These are phyloP conservation scores for Columba livia DNA, from an alignment of 2,113 vertebrate genomes.

Conservation along the genomic window DNA sequence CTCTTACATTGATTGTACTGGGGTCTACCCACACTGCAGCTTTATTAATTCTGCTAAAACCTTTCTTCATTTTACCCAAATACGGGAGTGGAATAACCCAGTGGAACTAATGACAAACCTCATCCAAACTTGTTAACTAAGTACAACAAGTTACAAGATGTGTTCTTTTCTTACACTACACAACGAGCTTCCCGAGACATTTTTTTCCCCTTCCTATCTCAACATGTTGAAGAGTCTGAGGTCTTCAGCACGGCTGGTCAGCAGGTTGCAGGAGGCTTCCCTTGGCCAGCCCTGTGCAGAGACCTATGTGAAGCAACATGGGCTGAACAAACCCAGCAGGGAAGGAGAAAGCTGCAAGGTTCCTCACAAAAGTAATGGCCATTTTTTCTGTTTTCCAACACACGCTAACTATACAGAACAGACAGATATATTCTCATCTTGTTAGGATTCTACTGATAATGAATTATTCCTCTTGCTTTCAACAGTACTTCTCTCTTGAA, in stretches of 20 bases:
- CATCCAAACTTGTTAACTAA: background rate
- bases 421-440: background rate
- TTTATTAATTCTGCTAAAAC: background rate
- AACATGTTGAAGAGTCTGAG: rapidly evolving
- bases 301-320: rapidly evolving
- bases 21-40: background rate
- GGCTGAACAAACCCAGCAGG: background rate
- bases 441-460: background rate
- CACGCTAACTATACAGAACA: background rate
- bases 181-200: background rate
- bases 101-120: background rate
- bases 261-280: background rate
- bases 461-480: background rate
- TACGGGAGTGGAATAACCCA: background rate
- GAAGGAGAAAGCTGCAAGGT: background rate
- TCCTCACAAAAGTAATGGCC: background rate
- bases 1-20: background rate
- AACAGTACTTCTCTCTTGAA: background rate
- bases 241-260: background rate
- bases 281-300: background rate
- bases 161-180: background rate
- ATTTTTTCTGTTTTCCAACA: background rate
- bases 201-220: background rate
- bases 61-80: background rate
- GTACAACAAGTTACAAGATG: background rate